Evolutionary conservation across 2,797 vertebrate genomes (phyloP), one percentile per base, ranked within the genome.

Genomic region (Epinephelus malabaricus): DNA sequence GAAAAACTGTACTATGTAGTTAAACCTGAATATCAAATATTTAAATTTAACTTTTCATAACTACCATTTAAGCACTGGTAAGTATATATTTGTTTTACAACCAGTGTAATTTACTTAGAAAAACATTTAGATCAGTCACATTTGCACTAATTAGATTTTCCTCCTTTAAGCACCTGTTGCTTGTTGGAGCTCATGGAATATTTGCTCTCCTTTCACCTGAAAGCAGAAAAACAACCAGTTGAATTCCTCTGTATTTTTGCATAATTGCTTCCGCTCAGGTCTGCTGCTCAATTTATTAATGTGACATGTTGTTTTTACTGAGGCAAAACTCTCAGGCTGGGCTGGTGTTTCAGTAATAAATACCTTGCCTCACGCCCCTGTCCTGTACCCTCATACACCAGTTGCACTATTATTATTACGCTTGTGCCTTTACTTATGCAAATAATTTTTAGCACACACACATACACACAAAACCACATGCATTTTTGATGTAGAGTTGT

Each of bases 241-340:
- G 79, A 86, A 84, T 86, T 78, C 66, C 58, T 69, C 70, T 69
- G 79, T 54, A 81, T 81, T 86, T 90, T 73, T 87, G 69, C 79
- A 86, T 87, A 92, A 91, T 90, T 92, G 81, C 80, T 79, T 85
- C 60, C 76, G 34, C 66, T 65, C 12, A 43, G 55, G 50, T 80
- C 69, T 77, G 78, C 78, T 82, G 66, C 85, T 82, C 62, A 65
- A 76, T 89, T 84, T 87, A 60, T 82, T 85, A 78, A 88, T 82
- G 67, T 88, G 79, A 71, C 77, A 86, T 80, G 58, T 82, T 91
- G 60, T 72, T 87, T 81, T 80, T 84, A 61, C 53, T 15, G 45
- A 75, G 45, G 58, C 69, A 67, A 61, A 84, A 69, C 19, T 50
- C 60, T 84, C 59, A 17, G 51, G 18, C 73, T 65, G 4, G 19